Base-by-base conservation (phyloP, 2,113 vertebrate genomes). In the Lophura nycthemera region DNA sequence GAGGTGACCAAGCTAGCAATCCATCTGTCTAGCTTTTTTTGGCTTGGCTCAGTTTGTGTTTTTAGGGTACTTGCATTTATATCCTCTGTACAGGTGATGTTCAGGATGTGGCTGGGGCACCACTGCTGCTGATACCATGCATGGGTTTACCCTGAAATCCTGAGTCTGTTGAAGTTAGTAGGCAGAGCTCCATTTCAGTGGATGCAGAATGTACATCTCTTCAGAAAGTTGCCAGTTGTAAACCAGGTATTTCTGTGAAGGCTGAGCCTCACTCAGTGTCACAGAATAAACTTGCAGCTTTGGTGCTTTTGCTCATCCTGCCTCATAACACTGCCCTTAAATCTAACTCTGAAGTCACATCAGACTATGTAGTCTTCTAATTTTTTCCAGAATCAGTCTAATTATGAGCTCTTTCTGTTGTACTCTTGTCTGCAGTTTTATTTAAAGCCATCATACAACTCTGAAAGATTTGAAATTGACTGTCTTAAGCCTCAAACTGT, bases 321-420 rank as follows among this genome's bases (percentile, higher is more conserved):
- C 40, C 32, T 72, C 65, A 34, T 42, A 18, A 30, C 10, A 8
- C 47, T 34, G 20, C 17, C n/a, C 70, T 63, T 77, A 54, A 76
- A 71, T 60, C 48, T 32, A 2, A 29, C 59, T 79, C 74, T 79
- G 43, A 27, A 59, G 71, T 79, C 59, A 32, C n/a, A 59, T 72
- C 86, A 76, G 40, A 29, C 59, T 90, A 59, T 87, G 48, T 73
- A 32, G 61, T 61, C 42, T 42, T 83, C 77, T 59, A 61, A 63
- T 71, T 83, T 30, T 88, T 94, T 67, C 76, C 86, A 92, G 75
- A 56, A 54, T 56, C 40, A 79, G 25, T 85, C 81, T 78, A 59
- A 76, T 82, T 66, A 60, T 60, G 48, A 63, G 32, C 64, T 73
- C 54, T 8, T 57, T 87, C 52, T 80, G 29, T 34, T 79, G 24